A percentile compares a stretch with the other conserved stretches of the same genome.
phyloP scores from a whole-genome alignment of 1,140 invertebrate species.

The Neuroterus valhalla region DNA sequence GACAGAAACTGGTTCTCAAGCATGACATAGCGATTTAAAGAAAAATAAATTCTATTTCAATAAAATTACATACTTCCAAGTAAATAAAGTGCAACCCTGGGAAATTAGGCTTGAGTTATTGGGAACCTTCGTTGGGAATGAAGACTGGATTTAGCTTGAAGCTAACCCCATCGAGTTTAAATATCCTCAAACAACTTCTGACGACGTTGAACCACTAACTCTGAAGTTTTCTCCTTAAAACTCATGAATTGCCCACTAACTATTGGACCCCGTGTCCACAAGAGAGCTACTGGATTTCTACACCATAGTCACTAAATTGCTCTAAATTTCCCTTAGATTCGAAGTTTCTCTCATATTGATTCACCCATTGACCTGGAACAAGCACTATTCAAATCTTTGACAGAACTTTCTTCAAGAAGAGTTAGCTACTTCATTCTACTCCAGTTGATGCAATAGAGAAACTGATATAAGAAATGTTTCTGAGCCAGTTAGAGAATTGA shows the following conservation, averaged over 20 bases:
- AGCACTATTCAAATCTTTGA: slow-evolving; percentile 3
- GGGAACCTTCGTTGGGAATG: no score
- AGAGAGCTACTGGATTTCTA: background rate
- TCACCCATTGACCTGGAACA: background rate
- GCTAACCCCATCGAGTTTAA: slow-evolving; percentile 13
- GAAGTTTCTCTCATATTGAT: slow-evolving; percentile 10
- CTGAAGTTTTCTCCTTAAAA: slow-evolving; percentile 16
- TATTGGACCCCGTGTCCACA: background rate
- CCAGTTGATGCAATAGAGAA: background rate
- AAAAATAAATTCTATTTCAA: no score
- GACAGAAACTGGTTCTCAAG: no score
- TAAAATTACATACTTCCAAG: no score
- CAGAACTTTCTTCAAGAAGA: background rate
- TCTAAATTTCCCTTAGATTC: background rate
- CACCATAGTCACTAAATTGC: background rate
- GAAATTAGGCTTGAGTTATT: no score
- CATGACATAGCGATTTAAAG: no score
- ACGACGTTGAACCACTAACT: background rate
- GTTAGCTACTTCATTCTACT: background rate
- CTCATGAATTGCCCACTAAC: slow-evolving; percentile 8
- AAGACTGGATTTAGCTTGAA: background rate
- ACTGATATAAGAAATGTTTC: background rate
- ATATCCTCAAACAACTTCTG: slow-evolving; percentile 5
- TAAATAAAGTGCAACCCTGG: no score
- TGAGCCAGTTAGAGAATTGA: background rate